These are phyloP conservation scores for Acropora tenuis DNA, from an alignment of 64 coral and sea anemone species.

Conservation along the genomic window DNA sequence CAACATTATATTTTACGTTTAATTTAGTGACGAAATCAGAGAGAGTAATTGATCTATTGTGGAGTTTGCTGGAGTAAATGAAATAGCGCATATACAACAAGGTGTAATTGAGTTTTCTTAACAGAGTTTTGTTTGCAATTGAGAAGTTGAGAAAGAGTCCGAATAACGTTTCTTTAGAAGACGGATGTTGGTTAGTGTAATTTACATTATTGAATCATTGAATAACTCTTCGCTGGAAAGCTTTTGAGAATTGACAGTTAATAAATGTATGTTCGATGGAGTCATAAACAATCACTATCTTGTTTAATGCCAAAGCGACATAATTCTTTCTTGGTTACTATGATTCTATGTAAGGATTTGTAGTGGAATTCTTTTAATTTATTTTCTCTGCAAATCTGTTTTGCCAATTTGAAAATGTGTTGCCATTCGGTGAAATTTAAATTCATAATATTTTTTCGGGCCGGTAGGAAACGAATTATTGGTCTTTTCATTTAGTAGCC, in stretches of 20 bases:
- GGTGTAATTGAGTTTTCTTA: background rate
- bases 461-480: background rate
- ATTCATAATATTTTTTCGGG: background rate
- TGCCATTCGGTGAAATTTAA: background rate
- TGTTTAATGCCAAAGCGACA: background rate
- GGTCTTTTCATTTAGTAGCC: background rate
- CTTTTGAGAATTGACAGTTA: background rate
- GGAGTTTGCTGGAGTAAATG: too few relatives aligned
- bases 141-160: background rate
- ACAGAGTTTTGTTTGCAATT: background rate
- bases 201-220: background rate
- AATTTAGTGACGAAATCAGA: too few relatives aligned
- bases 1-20: too few relatives aligned
- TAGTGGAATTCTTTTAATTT: conserved; percentile 6
- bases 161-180: background rate
- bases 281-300: background rate
- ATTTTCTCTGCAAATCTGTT: conserved; percentile 4
- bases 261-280: background rate
- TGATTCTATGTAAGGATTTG: background rate
- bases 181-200: background rate
- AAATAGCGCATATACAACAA: background rate
- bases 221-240: background rate
- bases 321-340: background rate
- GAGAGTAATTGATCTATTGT: too few relatives aligned
- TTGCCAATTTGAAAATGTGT: background rate